Percentiles rank a stretch among this genome's conserved stretches.
Evolutionary conservation across 30 jellyfish, hydroid and myxozoan genomes (phyloP).

Genomic region (Aurelia coerulea): DNA sequence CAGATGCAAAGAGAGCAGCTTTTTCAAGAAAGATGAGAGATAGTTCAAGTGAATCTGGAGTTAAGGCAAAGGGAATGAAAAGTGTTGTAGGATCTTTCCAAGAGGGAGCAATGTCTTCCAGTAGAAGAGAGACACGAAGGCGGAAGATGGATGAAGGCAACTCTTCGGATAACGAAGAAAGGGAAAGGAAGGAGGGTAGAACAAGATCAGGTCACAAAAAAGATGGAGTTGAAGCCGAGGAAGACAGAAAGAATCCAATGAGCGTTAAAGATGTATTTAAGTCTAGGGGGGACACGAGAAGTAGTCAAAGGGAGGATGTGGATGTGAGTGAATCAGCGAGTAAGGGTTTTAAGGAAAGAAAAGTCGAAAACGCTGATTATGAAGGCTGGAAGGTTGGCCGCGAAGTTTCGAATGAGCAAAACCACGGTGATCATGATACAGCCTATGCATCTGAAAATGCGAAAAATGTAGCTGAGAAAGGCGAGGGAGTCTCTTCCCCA

Average conservation of each 20-base stretch:
- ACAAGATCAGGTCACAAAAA: neutral
- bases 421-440: no score
- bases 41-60: no score
- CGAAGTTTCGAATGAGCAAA: no score
- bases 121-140: conserved; percentile 2
- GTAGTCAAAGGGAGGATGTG: neutral
- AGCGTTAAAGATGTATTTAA: neutral
- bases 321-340: neutral
- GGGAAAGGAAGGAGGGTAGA: neutral
- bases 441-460: no score
- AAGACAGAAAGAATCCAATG: neutral
- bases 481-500: no score
- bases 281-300: neutral
- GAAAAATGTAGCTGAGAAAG: no score
- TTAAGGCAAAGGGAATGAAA: neutral
- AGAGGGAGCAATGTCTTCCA: neutral
- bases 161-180: neutral
- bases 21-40: no score
- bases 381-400: no score
- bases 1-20: no score
- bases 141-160: neutral
- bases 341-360: neutral
- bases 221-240: neutral
- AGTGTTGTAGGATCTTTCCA: neutral
- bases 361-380: neutral